A percentile compares a stretch with the other conserved stretches of the same genome.
phyloP scores from a whole-genome alignment of 2,888 invertebrate species.

The Volucella zonaria region DNA sequence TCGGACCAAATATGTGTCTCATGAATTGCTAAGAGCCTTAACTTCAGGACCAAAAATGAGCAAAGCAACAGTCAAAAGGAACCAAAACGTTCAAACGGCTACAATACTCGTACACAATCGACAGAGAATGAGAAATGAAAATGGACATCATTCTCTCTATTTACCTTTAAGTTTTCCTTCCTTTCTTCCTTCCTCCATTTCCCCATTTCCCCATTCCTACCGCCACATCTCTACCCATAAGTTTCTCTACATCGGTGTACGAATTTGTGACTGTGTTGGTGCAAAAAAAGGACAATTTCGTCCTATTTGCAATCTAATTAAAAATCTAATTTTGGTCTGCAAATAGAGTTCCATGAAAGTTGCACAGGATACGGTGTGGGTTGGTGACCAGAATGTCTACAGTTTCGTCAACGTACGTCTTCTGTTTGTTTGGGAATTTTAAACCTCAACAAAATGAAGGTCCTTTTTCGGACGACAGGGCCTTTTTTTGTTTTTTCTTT shows the following conservation, averaged over 20 bases:
- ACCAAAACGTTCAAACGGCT: constrained; percentile 1
- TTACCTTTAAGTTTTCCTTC: constrained; percentile 35
- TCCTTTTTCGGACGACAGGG: constrained; percentile 14
- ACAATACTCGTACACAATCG: no score
- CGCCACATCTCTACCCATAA: no score
- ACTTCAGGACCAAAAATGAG: constrained; percentile 30
- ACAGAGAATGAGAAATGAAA: constrained; percentile 16
- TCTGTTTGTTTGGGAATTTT: constrained; percentile 1
- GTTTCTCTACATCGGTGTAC: no score
- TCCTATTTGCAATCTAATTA: constrained; percentile 66
- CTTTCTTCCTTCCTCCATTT: no score
- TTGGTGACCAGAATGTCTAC: background rate
- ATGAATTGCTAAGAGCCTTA: constrained; percentile 38
- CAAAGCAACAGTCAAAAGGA: constrained; percentile 45
- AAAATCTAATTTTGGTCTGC: constrained; percentile 55
- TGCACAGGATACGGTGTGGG: background rate
- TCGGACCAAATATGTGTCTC: constrained; percentile 37
- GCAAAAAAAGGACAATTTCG: constrained; percentile 45
- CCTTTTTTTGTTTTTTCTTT: no score
- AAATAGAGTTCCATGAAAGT: constrained; percentile 40
- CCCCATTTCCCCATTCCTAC: background rate
- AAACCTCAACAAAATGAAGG: constrained; percentile 12
- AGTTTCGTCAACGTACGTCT: background rate
- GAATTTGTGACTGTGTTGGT: background rate
- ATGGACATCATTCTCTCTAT: constrained; percentile 45